Conservation (phyloP, 1,140 invertebrate species). For the Aculops lycopersici region DNA sequence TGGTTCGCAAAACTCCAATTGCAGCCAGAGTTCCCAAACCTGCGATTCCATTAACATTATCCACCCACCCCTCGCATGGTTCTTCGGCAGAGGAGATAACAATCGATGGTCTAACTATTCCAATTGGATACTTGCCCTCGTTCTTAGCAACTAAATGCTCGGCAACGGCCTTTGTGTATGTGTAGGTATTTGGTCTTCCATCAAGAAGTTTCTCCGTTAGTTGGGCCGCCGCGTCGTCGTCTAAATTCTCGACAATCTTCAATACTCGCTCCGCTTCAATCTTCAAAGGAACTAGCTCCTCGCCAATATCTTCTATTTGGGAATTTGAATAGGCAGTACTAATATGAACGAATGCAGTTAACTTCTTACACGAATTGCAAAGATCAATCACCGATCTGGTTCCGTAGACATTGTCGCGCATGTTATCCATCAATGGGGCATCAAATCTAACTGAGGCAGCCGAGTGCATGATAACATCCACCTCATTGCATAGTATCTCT, state of each 20-base stretch:
- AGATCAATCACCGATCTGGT: neutral
- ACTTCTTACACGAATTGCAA: neutral
- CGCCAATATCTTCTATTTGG: no score
- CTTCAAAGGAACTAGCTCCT: no score
- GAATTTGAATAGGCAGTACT: no score
- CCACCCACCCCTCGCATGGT: conserved; percentile 68
- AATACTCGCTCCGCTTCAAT: neutral
- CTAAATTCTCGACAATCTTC: neutral
- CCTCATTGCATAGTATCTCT: conserved; percentile 28
- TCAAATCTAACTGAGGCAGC: conserved; percentile 93
- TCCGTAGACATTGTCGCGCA: neutral
- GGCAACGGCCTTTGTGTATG: conserved; percentile 42
- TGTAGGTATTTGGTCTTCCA: conserved; percentile 45
- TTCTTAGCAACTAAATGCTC: conserved; percentile 35
- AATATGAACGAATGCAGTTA: no score
- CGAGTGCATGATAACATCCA: conserved; percentile 81
- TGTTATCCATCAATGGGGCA: conserved; percentile 33
- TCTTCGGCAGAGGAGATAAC: conserved; percentile 65
- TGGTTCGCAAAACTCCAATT: conserved; percentile 45
- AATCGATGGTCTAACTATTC: conserved; percentile 66
- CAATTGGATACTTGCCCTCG: conserved; percentile 38
- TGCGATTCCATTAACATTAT: conserved; percentile 78
- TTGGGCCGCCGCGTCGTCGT: no score
- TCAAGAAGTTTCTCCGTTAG: conserved; percentile 20
- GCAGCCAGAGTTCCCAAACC: conserved; percentile 75